A percentile compares a stretch with the other conserved stretches of the same genome.
These are phyloP conservation scores for Neopipo cinnamomea DNA, from an alignment of 2,113 vertebrate genomes.

Conservation along the genomic window DNA sequence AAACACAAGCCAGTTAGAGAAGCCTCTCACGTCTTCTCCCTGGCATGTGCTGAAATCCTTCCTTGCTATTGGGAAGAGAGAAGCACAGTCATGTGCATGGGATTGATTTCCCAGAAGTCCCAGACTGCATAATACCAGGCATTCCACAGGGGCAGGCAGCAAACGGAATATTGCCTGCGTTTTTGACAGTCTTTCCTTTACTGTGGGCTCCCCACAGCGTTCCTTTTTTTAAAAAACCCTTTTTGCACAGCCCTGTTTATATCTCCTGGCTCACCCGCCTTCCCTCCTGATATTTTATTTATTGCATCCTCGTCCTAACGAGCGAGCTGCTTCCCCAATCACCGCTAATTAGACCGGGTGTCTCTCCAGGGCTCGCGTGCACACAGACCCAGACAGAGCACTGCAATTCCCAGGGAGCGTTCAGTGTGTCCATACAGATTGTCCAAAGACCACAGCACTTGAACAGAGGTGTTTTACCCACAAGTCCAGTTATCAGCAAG, in stretches of 20 bases:
- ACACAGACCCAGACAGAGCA: not conserved
- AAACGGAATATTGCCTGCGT: not conserved
- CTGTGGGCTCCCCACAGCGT: not conserved
- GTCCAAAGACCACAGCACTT: not conserved
- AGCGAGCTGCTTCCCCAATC: not conserved
- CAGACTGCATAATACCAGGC: not conserved
- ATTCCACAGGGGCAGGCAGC: slow-evolving; percentile 22
- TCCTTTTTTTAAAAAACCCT: not conserved
- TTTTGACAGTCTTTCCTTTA: slow-evolving; percentile 7
- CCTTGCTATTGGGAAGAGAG: not conserved
- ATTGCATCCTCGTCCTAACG: slow-evolving; percentile 2
- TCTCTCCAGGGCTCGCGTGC: not conserved
- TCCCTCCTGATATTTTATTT: slow-evolving; percentile 43
- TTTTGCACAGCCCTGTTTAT: not conserved
- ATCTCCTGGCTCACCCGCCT: not conserved
- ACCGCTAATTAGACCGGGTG: not conserved
- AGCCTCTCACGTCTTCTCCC: not conserved
- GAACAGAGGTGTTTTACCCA: not conserved
- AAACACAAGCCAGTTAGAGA: not conserved
- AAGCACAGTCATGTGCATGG: not conserved
- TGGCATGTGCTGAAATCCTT: not conserved
- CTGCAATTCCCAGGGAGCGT: not conserved
- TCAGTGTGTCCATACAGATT: fast-evolving
- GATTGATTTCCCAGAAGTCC: slow-evolving; percentile 39
- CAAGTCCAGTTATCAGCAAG: not conserved